Base-by-base conservation (phyloP, 1,140 invertebrate genomes). In the Amphibalanus amphitrite region DNA sequence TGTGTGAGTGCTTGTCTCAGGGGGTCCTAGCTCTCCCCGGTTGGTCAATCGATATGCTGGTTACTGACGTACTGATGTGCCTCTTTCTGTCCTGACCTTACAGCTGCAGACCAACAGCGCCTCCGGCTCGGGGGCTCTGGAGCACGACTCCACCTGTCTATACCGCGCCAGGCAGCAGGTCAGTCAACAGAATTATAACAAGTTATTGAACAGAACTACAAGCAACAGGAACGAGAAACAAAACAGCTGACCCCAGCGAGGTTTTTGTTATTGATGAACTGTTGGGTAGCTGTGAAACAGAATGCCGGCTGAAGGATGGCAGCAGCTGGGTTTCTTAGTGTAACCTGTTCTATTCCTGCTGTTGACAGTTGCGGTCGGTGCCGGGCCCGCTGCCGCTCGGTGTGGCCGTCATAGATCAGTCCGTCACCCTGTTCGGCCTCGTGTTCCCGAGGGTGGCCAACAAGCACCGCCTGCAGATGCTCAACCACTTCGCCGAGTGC, bases 381-480 rank as follows among this genome's bases (percentile, higher is more conserved):
- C 90, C 91, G 0, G 92, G 92, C 69, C 95, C 96, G 13, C 83
- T 97, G 70, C 96, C 96, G 0, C 82, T 98, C 3, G 93, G 95
- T n/a, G 93, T 98, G 15, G 91, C 94, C 28, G 94, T 98, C 10
- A 96, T 99, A 71, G 95, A 99, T 81, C 87, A 91, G 74, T 91
- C 95, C 1, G 93, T 98, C 0, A 84, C 86, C 4, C 82, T 98
- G 1, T 99, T 97, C 83, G 95, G 95, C 28, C 86, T 90, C 76
- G 90, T 98, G 67, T 98, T 98, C 79, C 90, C 93, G 0, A 85
- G 90, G 70, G 93, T 98, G 10, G 90, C 93, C 3, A 92, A 94
- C 77, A 98, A 98, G 78, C 95, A 99, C 81, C 80, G 94, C 73
- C 82, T 96, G 64, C 95, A 99, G 83, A 96, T 99, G 89, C 81